These are phyloP conservation scores for Pantherophis alleghaniensis DNA, from an alignment of 2,797 vertebrate species.

Conservation along the genomic window DNA sequence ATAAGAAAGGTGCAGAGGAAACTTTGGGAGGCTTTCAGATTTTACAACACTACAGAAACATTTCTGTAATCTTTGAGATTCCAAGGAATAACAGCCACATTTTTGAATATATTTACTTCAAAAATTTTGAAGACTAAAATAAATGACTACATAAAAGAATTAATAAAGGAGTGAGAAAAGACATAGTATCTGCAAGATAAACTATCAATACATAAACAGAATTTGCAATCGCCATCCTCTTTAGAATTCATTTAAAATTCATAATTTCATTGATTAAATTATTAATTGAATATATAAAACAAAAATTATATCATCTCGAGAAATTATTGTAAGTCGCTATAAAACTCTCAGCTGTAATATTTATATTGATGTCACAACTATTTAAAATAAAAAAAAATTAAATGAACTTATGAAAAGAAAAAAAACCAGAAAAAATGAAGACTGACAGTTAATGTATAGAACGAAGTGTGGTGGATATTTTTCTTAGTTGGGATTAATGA, in stretches of 20 bases:
- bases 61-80: not conserved
- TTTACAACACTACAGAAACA: not conserved
- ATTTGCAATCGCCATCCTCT: not conserved
- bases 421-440: not conserved
- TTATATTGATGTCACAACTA: not conserved
- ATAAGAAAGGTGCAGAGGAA: not conserved
- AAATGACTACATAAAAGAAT: not conserved
- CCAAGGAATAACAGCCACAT: not conserved
- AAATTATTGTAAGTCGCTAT: not conserved
- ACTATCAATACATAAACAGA: not conserved
- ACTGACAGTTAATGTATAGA: not conserved
- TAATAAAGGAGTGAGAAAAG: not conserved
- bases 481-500: not conserved
- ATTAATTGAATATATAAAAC: not conserved
- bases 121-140: not conserved
- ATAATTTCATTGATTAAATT: not conserved
- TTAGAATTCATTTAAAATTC: not conserved
- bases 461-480: not conserved
- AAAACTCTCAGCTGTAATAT: not conserved
- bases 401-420: not conserved
- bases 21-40: not conserved
- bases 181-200: not conserved
- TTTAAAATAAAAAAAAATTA: not conserved
- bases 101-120: not conserved
- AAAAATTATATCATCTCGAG: not conserved